Conservation (phyloP, 2,888 invertebrate genomes). For the Nomada flava region DNA sequence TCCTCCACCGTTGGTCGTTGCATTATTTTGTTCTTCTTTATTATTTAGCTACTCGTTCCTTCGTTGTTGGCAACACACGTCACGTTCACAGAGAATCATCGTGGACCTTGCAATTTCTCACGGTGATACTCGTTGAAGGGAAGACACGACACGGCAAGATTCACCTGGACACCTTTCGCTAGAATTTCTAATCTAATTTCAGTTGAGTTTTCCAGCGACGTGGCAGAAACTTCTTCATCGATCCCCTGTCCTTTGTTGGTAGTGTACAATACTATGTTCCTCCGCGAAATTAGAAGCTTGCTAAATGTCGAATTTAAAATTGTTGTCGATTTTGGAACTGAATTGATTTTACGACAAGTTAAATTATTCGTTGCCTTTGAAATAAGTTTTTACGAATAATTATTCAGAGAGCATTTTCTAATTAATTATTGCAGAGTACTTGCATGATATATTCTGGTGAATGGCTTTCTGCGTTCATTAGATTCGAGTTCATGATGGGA, state of each 20-base stretch:
- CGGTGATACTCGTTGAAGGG: constrained; percentile 56
- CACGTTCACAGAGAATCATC: constrained; percentile 46
- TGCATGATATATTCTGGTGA: not conserved
- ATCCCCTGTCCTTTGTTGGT: constrained; percentile 9
- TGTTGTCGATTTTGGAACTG: not conserved
- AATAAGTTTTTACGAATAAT: too few relatives aligned
- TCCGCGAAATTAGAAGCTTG: not conserved
- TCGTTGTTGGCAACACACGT: constrained; percentile 41
- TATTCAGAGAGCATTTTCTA: not conserved
- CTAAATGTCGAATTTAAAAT: not conserved
- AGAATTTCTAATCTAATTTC: constrained; percentile 71
- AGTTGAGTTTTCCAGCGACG: constrained; percentile 58
- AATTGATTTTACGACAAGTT: not conserved
- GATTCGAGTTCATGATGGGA: constrained; percentile 4
- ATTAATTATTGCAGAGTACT: not conserved
- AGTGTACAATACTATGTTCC: too few relatives aligned
- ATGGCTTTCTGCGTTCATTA: constrained; percentile 1
- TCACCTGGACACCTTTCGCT: constrained; percentile 53
- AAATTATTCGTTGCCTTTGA: not conserved
- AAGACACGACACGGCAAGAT: constrained; percentile 60
- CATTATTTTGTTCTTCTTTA: not conserved
- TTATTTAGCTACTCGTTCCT: not conserved
- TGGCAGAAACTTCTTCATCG: constrained; percentile 47
- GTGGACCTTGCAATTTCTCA: constrained; percentile 54
- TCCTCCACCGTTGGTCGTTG: not conserved